Conservation (phyloP, 2,888 invertebrate genomes). For the Sphecodes monilicornis region DNA sequence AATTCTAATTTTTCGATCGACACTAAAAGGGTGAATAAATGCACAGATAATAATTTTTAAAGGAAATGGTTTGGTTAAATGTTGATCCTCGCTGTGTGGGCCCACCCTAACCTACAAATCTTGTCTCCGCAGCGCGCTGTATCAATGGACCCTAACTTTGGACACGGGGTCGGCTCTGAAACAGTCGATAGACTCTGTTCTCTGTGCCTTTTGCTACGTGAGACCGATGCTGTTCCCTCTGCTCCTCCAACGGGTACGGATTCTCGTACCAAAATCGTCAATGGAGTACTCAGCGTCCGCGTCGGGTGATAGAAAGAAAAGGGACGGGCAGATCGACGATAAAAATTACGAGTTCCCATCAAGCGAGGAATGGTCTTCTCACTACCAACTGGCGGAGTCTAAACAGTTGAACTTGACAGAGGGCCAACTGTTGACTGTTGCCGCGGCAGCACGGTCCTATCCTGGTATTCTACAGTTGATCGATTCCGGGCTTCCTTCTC, state of each 20-base stretch:
- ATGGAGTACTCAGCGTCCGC: slow-evolving; percentile 86
- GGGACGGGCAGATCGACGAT: slow-evolving; percentile 89
- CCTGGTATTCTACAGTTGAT: slow-evolving; percentile 91
- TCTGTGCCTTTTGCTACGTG: slow-evolving; percentile 95
- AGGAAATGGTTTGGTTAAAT: too few relatives aligned
- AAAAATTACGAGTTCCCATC: slow-evolving; percentile 86
- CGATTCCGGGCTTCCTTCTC: slow-evolving; percentile 90
- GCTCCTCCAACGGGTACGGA: slow-evolving; percentile 90
- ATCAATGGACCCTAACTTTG: slow-evolving; percentile 91
- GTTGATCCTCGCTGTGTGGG: too few relatives aligned
- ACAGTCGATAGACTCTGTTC: slow-evolving; percentile 92
- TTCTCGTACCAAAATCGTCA: slow-evolving; percentile 85
- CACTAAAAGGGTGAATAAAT: too few relatives aligned
- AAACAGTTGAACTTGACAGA: slow-evolving; percentile 86
- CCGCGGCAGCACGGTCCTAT: slow-evolving; percentile 92
- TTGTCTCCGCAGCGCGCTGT: slow-evolving; percentile 86
- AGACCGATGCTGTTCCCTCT: slow-evolving; percentile 91
- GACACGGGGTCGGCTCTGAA: slow-evolving; percentile 91
- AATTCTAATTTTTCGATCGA: too few relatives aligned
- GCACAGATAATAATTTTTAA: too few relatives aligned
- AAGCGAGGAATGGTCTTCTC: slow-evolving; percentile 86
- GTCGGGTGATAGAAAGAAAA: slow-evolving; percentile 87
- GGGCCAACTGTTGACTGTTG: slow-evolving; percentile 91
- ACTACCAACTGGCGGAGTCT: slow-evolving; percentile 86
- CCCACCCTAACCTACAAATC: neutral